These are phyloP conservation scores for Danio kyathit DNA, from an alignment of 2,797 vertebrate species.

Conservation along the genomic window DNA sequence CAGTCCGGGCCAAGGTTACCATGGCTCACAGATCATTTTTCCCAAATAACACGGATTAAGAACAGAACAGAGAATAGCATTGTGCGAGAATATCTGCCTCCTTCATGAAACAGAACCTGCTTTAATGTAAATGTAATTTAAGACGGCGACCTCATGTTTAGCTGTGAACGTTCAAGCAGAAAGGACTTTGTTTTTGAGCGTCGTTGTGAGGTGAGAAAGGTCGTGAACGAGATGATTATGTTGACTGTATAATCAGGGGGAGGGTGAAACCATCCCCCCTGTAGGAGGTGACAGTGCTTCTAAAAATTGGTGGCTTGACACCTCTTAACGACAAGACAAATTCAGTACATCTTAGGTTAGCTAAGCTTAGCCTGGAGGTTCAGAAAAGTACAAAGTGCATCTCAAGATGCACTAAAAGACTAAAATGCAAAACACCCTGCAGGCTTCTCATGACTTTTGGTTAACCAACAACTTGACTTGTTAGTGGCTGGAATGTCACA, in stretches of 20 bases:
- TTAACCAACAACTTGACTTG: conserved; percentile 45
- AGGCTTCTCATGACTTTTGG: conserved; percentile 37
- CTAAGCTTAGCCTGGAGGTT: conserved; percentile 50
- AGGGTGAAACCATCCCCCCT: conserved; percentile 60
- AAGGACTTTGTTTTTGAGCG: conserved; percentile 43
- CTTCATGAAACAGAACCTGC: conserved; percentile 41
- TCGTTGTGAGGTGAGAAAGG: conserved; percentile 33
- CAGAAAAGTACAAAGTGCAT: conserved; percentile 43
- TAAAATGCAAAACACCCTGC: conserved; percentile 16
- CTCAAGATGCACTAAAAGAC: conserved; percentile 31
- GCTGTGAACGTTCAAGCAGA: conserved; percentile 35
- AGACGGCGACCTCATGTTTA: conserved; percentile 44
- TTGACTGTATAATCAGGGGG: conserved; percentile 36
- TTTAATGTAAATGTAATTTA: conserved; percentile 59
- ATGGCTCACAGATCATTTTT: conserved; percentile 73
- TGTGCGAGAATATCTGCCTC: conserved; percentile 59
- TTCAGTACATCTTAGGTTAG: conserved; percentile 60
- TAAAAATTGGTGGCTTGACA: conserved; percentile 57
- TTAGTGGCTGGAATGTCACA: conserved; percentile 58
- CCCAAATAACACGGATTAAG: conserved; percentile 69
- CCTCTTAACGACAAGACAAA: conserved; percentile 64
- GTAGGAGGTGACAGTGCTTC: conserved; percentile 11
- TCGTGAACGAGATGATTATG: conserved; percentile 52
- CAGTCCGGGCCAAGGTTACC: conserved; percentile 48
- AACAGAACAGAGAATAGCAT: conserved; percentile 65